Conservation (phyloP, 64 coral and sea anemone genomes). For the Actinia tenebrosa region DNA sequence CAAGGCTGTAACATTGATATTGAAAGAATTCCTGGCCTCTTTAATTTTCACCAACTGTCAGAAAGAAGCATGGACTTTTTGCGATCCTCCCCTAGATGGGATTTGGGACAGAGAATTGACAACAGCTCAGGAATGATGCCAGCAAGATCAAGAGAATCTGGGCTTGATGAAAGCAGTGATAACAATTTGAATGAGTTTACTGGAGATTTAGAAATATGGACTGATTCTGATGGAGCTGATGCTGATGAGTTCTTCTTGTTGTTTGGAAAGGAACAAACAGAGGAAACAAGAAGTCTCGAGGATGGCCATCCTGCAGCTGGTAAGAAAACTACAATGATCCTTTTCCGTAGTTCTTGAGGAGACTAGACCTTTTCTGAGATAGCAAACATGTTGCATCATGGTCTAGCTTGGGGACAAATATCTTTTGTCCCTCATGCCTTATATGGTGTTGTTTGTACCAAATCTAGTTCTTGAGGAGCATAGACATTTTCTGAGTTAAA, state of each 20-base stretch:
- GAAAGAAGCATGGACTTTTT: constrained; percentile 25
- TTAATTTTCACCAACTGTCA: constrained; percentile 57
- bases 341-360: too few relatives aligned
- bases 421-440: too few relatives aligned
- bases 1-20: constrained; percentile 12
- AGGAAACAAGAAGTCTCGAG: constrained; percentile 45
- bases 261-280: constrained; percentile 42
- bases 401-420: too few relatives aligned
- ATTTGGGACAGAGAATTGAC: not conserved
- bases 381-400: too few relatives aligned
- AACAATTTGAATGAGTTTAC: constrained; percentile 23
- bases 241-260: constrained; percentile 64
- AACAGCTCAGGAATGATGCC: not conserved
- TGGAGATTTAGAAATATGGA: constrained; percentile 24
- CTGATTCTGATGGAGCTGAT: constrained; percentile 39
- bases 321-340: not conserved
- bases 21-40: constrained; percentile 30
- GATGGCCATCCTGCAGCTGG: constrained; percentile 57
- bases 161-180: constrained; percentile 22
- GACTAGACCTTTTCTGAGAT: too few relatives aligned
- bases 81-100: not conserved
- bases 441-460: too few relatives aligned
- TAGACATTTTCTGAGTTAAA: too few relatives aligned
- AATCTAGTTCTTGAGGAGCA: too few relatives aligned
- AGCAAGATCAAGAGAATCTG: not conserved